Conservation (phyloP, 2,888 invertebrate species). For the Trichopoda pennipes region DNA sequence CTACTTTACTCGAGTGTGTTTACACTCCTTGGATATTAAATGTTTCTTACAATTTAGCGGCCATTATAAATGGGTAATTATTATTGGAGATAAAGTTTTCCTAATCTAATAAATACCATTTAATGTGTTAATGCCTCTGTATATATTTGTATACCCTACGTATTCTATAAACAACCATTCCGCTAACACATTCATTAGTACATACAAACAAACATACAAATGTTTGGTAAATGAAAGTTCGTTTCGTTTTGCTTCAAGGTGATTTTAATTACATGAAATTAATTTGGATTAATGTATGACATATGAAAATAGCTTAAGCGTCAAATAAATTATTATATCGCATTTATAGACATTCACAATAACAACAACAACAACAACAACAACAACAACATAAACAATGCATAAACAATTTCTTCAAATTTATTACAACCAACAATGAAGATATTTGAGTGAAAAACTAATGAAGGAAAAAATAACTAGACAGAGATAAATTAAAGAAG, state of each 20-base stretch:
- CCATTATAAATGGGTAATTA: conserved; percentile 63
- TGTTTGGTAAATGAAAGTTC: conserved; percentile 25
- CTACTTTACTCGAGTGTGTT: not conserved
- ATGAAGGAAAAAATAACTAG: conserved; percentile 26
- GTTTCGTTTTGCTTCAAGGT: conserved; percentile 73
- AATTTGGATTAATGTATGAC: conserved; percentile 80
- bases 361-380: too few species aligned
- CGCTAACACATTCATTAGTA: too few species aligned
- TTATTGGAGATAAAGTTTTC: conserved; percentile 58
- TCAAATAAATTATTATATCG: conserved; percentile 60
- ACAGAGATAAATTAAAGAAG: conserved; percentile 56
- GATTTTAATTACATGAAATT: conserved; percentile 80
- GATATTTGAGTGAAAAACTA: conserved; percentile 24
- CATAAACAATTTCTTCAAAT: not conserved
- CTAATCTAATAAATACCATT: conserved; percentile 65
- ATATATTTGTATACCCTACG: conserved; percentile 6
- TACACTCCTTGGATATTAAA: conserved; percentile 24
- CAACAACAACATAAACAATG: too few species aligned
- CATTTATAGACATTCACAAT: not conserved
- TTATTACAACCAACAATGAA: conserved; percentile 4
- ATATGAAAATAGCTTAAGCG: conserved; percentile 69
- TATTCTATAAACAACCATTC: conserved; percentile 19
- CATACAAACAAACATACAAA: conserved; percentile 2
- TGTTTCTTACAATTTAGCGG: conserved; percentile 50
- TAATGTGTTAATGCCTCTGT: conserved; percentile 46